Percentiles rank a stretch among this genome's conserved stretches.
Evolutionary conservation across 2,113 vertebrate species (phyloP).

Genomic region (Zosterops borbonicus): DNA sequence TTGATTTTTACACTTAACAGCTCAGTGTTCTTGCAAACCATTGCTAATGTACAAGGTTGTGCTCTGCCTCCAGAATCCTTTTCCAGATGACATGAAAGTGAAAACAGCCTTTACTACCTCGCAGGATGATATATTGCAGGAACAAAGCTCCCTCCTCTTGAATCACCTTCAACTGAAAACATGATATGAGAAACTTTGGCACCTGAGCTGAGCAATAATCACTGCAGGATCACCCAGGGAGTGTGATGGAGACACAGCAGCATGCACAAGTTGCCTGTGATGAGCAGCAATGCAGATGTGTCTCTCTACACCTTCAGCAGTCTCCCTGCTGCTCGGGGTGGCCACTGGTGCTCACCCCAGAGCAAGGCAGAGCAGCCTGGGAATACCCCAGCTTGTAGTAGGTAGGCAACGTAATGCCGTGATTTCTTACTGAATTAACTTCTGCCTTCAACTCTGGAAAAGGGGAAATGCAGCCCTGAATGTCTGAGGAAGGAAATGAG

Average conservation of each 20-base stretch:
- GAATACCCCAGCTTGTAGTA: not conserved
- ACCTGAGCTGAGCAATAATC: not conserved
- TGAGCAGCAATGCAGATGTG: not conserved
- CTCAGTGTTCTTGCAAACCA: not conserved
- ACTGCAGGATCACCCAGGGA: not conserved
- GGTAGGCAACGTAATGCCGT: not conserved
- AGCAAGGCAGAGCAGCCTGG: not conserved
- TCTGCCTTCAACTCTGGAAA: not conserved
- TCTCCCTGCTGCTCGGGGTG: not conserved
- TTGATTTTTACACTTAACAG: not conserved
- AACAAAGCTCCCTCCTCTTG: not conserved
- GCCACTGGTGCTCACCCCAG: accelerated
- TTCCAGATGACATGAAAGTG: not conserved
- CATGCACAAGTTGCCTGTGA: not conserved
- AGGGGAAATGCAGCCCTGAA: not conserved
- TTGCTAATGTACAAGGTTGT: not conserved
- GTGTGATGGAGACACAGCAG: not conserved
- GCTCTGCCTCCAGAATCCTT: not conserved
- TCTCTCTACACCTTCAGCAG: not conserved
- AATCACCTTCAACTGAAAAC: not conserved
- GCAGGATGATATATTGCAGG: not conserved
- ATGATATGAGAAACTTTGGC: accelerated
- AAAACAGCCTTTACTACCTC: not conserved
- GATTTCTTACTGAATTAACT: not conserved
- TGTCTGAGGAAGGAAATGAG: not conserved